Evolutionary conservation across 2,797 vertebrate genomes (phyloP).

Genomic region (Sciurus vulgaris): DNA sequence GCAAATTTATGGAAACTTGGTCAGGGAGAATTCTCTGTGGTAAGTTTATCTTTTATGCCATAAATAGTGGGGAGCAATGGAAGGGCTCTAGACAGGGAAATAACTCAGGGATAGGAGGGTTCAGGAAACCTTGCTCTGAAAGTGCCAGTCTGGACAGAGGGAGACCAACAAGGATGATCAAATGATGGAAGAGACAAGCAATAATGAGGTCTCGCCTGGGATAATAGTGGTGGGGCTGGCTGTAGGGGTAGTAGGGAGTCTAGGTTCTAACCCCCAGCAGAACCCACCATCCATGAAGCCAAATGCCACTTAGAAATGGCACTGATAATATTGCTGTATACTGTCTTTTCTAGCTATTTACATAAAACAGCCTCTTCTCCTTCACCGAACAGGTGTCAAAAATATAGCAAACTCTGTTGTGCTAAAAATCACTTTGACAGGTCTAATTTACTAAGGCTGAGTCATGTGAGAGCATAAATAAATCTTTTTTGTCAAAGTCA

Average conservation of each 20-base stretch:
- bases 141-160: constrained; percentile 51
- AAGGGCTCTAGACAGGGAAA: background rate
- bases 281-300: background rate
- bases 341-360: constrained; percentile 79
- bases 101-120: background rate
- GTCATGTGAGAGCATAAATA: constrained; percentile 86
- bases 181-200: constrained; percentile 85
- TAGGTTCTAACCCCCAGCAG: background rate
- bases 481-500: constrained; percentile 87
- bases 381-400: constrained; percentile 82
- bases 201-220: constrained; percentile 80
- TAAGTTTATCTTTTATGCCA: background rate
- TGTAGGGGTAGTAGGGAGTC: constrained; percentile 72
- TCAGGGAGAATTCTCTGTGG: background rate
- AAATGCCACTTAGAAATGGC: background rate
- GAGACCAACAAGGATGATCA: constrained; percentile 79
- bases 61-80: background rate
- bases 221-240: constrained; percentile 81
- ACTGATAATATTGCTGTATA: constrained; percentile 65
- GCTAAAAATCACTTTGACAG: constrained; percentile 85
- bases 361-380: constrained; percentile 64
- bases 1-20: background rate
- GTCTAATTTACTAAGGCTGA: constrained; percentile 86
- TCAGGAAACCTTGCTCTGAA: constrained; percentile 59
- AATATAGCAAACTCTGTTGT: constrained; percentile 82